A percentile compares a stretch with the other conserved stretches of the same genome.
phyloP scores from a whole-genome alignment of 2,113 vertebrate species.

The Epinephelus cyanopodus region DNA sequence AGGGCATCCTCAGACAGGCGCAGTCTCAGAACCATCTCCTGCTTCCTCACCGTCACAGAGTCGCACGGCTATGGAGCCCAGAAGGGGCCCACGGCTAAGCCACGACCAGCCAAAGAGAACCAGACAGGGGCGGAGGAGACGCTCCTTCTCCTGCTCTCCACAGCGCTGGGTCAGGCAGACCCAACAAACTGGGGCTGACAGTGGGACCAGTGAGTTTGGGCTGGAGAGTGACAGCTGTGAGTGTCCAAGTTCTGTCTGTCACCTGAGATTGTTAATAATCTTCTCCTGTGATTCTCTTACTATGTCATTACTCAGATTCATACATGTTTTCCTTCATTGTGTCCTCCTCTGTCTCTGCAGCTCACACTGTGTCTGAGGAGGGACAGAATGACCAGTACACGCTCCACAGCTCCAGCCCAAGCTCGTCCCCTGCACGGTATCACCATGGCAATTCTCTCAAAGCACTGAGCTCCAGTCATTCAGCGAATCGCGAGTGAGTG shows the following conservation, averaged over 20 bases:
- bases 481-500: slow-evolving; percentile 85
- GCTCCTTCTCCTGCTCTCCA: slow-evolving; percentile 66
- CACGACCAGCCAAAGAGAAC: slow-evolving; percentile 7
- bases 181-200: slow-evolving; percentile 53
- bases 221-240: slow-evolving; percentile 68
- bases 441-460: slow-evolving; percentile 53
- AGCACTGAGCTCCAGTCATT: slow-evolving; percentile 49
- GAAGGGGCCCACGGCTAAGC: background rate
- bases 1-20: slow-evolving; percentile 24
- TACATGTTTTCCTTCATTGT: background rate
- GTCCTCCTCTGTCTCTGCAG: slow-evolving; percentile 36
- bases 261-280: background rate
- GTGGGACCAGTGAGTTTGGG: slow-evolving; percentile 65
- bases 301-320: background rate
- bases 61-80: background rate
- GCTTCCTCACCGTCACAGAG: background rate
- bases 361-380: slow-evolving; percentile 70
- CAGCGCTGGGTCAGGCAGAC: slow-evolving; percentile 48
- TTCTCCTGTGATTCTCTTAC: background rate
- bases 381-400: slow-evolving; percentile 37
- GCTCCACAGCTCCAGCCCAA: slow-evolving; percentile 11
- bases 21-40: slow-evolving; percentile 16
- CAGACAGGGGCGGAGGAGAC: background rate
- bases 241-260: slow-evolving; percentile 21
- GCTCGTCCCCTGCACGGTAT: slow-evolving; percentile 38